A percentile compares a stretch with the other conserved stretches of the same genome.
Conservation (phyloP, 2,797 vertebrate genomes). For the Leptoclinus maculatus region DNA sequence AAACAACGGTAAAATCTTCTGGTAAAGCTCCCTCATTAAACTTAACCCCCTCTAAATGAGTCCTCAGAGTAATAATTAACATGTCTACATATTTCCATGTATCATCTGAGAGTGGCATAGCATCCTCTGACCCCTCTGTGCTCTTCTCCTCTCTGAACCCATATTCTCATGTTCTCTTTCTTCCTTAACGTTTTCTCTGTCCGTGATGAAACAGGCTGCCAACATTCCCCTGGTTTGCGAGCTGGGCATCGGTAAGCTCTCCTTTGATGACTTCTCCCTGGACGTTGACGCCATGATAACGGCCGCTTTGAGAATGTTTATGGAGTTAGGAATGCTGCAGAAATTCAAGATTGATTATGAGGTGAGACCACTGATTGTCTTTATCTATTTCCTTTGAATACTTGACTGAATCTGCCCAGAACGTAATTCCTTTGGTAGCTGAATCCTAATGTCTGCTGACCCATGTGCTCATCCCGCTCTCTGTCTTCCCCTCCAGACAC, state of each 20-base stretch:
- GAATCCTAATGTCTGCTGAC: conserved; percentile 36
- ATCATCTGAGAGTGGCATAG: conserved; percentile 56
- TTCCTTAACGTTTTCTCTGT: conserved; percentile 19
- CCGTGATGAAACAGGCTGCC: conserved; percentile 86
- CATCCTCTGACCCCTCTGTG: conserved; percentile 61
- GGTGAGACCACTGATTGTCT: conserved; percentile 80
- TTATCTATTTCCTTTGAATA: conserved; percentile 19
- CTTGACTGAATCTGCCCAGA: conserved; percentile 18
- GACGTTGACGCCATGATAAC: conserved; percentile 98
- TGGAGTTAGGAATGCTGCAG: conserved; percentile 98
- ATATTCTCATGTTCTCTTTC: conserved; percentile 24
- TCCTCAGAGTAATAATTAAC: conserved; percentile 74
- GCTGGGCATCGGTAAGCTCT: conserved; percentile 94
- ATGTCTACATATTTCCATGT: conserved; percentile 63
- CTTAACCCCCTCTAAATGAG: conserved; percentile 69
- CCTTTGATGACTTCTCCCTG: conserved; percentile 98
- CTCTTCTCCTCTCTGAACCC: conserved; percentile 44
- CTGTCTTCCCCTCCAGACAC: conserved; percentile 85
- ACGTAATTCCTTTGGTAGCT: not conserved
- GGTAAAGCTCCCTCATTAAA: conserved; percentile 74
- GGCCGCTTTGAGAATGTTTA: conserved; percentile 97
- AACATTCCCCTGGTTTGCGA: conserved; percentile 97
- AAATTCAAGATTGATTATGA: conserved; percentile 99
- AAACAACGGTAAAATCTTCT: conserved; percentile 62
- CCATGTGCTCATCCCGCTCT: conserved; percentile 46